Conservation (phyloP, 2,797 vertebrate genomes). For the Miichthys miiuy region DNA sequence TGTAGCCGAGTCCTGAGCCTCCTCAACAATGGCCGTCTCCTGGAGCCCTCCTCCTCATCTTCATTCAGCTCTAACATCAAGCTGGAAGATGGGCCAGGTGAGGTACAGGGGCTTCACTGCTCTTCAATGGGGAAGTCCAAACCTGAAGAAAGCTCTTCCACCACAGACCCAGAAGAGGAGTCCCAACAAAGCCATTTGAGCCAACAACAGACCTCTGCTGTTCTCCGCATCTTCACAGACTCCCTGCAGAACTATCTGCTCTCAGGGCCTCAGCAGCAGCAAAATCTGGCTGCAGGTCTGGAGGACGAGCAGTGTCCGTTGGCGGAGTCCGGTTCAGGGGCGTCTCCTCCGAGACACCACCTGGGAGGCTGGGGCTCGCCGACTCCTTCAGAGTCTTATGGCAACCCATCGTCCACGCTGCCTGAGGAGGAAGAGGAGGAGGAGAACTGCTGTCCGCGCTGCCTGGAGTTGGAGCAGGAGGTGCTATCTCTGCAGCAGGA, state of each 20-base stretch:
- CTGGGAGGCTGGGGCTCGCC: conserved; percentile 96
- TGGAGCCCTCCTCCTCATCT: conserved; percentile 87
- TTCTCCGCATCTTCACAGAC: conserved; percentile 97
- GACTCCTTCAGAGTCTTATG: conserved; percentile 95
- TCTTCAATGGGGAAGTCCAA: conserved; percentile 88
- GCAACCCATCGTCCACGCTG: conserved; percentile 96
- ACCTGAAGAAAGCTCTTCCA: conserved; percentile 83
- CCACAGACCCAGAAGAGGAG: conserved; percentile 88
- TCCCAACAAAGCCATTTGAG: conserved; percentile 89
- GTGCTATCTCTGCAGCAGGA: conserved; percentile 99
- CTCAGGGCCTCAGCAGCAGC: conserved; percentile 85
- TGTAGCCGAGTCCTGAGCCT: conserved; percentile 98
- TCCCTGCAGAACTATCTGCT: conserved; percentile 97
- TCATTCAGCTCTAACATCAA: conserved; percentile 91
- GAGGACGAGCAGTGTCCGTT: conserved; percentile 84
- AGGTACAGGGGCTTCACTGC: conserved; percentile 75
- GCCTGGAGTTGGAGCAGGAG: conserved; percentile 97
- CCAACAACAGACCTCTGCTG: conserved; percentile 95
- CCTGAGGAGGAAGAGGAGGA: conserved; percentile 98
- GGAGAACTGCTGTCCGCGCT: conserved; percentile 95
- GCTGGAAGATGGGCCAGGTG: conserved; percentile 85
- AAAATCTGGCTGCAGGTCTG: conserved; percentile 75
- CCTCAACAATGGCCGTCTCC: conserved; percentile 94
- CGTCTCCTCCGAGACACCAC: conserved; percentile 89
- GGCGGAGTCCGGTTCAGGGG: conserved; percentile 84